Evolutionary conservation across 92 coral and sea anemone species (phyloP).

Genomic region (Zoanthus sociatus): DNA sequence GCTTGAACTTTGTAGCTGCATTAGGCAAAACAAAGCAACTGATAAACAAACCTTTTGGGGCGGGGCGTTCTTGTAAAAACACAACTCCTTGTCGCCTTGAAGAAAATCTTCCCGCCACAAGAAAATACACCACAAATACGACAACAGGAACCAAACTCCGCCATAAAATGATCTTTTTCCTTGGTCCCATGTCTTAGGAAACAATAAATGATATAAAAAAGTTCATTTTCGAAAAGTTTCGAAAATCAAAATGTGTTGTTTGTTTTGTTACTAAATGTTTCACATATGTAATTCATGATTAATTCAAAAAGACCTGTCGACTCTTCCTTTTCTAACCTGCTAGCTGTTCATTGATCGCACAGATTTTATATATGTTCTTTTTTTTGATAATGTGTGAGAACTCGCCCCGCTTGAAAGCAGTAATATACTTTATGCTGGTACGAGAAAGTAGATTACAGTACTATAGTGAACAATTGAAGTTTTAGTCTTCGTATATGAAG

Average conservation of each 20-base stretch:
- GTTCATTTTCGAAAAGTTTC: neutral
- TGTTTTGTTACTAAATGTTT: slow-evolving; percentile 37
- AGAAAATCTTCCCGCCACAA: slow-evolving; percentile 33
- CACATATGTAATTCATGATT: slow-evolving; percentile 19
- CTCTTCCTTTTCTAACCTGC: neutral
- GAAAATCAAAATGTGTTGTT: neutral
- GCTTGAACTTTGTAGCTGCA: neutral
- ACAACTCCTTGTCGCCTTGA: neutral
- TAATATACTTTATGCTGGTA: neutral
- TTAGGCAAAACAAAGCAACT: neutral
- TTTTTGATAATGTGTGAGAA: neutral
- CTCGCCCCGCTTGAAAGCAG: neutral
- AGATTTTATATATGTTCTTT: neutral
- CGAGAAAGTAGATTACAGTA: neutral
- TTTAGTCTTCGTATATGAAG: neutral
- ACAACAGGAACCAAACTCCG: slow-evolving; percentile 40
- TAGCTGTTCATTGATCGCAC: slow-evolving; percentile 2
- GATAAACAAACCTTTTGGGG: slow-evolving; percentile 12
- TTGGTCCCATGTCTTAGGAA: slow-evolving; percentile 30
- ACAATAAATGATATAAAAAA: neutral
- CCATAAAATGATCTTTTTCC: slow-evolving; percentile 18
- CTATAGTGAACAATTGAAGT: neutral
- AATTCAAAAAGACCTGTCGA: slow-evolving; percentile 37
- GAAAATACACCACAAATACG: slow-evolving; percentile 38
- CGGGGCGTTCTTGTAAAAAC: slow-evolving; percentile 5